These are phyloP conservation scores for Triops longicaudatus DNA, from an alignment of 1,140 invertebrate species.

Conservation along the genomic window DNA sequence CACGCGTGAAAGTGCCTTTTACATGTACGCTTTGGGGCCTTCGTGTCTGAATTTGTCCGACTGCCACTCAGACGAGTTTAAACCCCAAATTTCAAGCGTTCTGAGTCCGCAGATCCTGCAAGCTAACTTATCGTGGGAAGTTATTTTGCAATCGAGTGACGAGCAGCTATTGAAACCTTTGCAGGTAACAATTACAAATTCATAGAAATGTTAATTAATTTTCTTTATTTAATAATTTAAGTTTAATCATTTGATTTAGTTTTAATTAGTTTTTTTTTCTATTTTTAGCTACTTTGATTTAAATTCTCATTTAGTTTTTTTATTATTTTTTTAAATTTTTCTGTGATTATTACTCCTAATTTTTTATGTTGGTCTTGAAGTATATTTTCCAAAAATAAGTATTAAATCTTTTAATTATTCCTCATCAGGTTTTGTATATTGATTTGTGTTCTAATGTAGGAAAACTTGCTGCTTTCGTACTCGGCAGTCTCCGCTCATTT, in stretches of 20 bases:
- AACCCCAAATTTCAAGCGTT: conserved; percentile 42
- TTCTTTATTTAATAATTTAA: no score
- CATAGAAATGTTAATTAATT: no score
- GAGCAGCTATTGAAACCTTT: conserved; percentile 28
- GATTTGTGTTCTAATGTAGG: no score
- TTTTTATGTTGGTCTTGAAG: no score
- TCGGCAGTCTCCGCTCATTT: conserved; percentile 48
- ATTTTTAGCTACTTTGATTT: no score
- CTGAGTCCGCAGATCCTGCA: conserved; percentile 41
- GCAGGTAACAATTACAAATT: background rate
- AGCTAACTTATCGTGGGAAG: conserved; percentile 40
- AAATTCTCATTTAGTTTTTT: background rate
- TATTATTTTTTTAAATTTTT: conserved; percentile 12
- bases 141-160: conserved; percentile 40
- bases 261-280: no score
- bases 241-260: no score
- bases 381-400: no score
- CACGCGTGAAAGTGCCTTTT: conserved; percentile 43
- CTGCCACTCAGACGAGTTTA: conserved; percentile 41
- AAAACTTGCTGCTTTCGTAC: conserved; percentile 49
- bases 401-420: no score
- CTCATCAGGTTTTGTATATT: no score
- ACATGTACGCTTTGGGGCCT: conserved; percentile 45
- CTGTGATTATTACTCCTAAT: conserved; percentile 23
- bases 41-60: conserved; percentile 46